These are phyloP conservation scores for Pipistrellus pipistrellus DNA, from an alignment of 2,797 vertebrate species.

Conservation along the genomic window DNA sequence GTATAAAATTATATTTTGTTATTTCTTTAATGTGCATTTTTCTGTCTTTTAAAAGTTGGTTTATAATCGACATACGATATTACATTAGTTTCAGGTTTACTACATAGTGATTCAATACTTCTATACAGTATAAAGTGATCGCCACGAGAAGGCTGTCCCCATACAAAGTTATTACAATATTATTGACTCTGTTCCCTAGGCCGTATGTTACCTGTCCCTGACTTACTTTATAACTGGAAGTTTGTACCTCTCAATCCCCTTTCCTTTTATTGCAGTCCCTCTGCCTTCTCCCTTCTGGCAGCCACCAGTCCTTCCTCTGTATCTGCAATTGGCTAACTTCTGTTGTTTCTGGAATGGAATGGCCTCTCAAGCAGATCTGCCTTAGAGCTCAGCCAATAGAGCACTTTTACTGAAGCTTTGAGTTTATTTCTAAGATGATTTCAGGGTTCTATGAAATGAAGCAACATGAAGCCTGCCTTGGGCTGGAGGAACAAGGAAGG, in stretches of 20 bases:
- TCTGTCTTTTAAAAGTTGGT: background rate
- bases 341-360: background rate
- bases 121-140: background rate
- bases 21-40: background rate
- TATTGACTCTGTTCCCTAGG: background rate
- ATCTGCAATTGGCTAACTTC: background rate
- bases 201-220: background rate
- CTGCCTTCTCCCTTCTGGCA: background rate
- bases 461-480: background rate
- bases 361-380: background rate
- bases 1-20: background rate
- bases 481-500: background rate
- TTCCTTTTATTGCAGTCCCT: background rate
- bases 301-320: background rate
- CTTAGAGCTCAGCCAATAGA: background rate
- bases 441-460: background rate
- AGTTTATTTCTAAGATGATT: constrained; percentile 42
- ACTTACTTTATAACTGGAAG: background rate
- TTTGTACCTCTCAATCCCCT: background rate
- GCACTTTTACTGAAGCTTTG: background rate
- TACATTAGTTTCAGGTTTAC: background rate
- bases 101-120: background rate
- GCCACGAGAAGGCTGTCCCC: background rate
- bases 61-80: background rate
- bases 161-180: background rate